These are phyloP conservation scores for Eulithis prunata DNA, from an alignment of 2,888 invertebrate genomes.

Conservation along the genomic window DNA sequence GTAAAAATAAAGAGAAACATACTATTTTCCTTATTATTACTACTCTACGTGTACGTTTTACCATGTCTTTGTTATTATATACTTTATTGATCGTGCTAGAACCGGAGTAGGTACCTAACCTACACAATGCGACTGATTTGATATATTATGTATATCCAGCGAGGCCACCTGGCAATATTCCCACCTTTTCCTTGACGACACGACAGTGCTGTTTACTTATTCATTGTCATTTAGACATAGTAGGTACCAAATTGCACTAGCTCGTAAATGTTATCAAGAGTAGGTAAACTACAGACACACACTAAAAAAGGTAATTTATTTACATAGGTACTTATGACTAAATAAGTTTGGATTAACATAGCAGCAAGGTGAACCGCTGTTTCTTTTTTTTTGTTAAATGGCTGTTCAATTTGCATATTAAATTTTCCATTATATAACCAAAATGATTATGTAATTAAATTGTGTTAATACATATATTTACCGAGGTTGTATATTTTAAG, in stretches of 20 bases:
- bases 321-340: constrained; percentile 14
- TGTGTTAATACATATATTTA: constrained; percentile 1
- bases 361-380: constrained; percentile 32
- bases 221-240: constrained; percentile 25
- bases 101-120: background rate
- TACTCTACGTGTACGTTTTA: too few relatives aligned
- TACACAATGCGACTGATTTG: background rate
- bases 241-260: background rate
- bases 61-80: background rate
- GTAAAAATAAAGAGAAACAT: too few relatives aligned
- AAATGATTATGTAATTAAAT: constrained; percentile 24
- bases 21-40: too few relatives aligned
- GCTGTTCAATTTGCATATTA: constrained; percentile 18
- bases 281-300: background rate
- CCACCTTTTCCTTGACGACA: constrained; percentile 49
- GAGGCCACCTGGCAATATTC: constrained; percentile 52
- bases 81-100: background rate
- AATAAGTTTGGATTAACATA: constrained; percentile 27
- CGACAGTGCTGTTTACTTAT: constrained; percentile 42
- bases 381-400: constrained; percentile 16
- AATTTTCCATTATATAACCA: constrained; percentile 32
- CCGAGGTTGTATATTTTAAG: background rate
- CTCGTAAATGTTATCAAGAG: constrained; percentile 39
- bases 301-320: constrained; percentile 25
- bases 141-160: constrained; percentile 6